Evolutionary conservation across 2,797 vertebrate genomes (phyloP), one percentile per base, ranked within the genome.

Genomic region (Onychomys torridus): DNA sequence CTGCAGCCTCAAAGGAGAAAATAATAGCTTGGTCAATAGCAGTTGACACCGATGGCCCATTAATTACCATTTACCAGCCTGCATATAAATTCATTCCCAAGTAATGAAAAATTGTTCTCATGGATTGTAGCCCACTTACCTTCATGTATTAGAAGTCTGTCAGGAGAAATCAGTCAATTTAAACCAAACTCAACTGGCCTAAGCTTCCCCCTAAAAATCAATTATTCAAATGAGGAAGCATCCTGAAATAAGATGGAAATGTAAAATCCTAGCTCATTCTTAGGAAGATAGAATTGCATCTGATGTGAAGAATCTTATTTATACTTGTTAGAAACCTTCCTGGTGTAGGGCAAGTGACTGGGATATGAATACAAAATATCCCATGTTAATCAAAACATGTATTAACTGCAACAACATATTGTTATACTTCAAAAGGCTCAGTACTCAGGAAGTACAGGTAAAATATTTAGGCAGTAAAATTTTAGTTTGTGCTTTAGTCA

Each of bases 101-200:
- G 32, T 40, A 95, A 85, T 32, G 7, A n/a, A 90, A 82, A 57
- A 89, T 82, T 90, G n/a, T 61, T 91, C 67, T 96, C 81, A 49
- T 87, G 88, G 73, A 32, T 94, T 84, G 8, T 49, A 96, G 59
- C 91, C 43, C 37, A 92, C 87, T 94, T 94, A 94, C 40, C 29
- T 86, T 95, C 59, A 90, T 21, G 19, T 92, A 96, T 43, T 95
- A 96, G 55, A 93, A 92, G 21, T 46, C 89, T 5, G 2, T 69
- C 46, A 82, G 84, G 91, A 12, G 27, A 94, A 91, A 96, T 95
- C 40, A 78, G 90, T 93, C 83, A 85, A 73, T 83, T 94, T 89
- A 94, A 97, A 93, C 17, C 32, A n/a, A 96, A 63, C 23, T 89
- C 90, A 95, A 88, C 29, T 34, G n/a, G 95, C 91, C 73, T 81